Evolutionary conservation across 2,113 vertebrate species (phyloP), one percentile per base, ranked within the genome.

Genomic region (Entelurus aequoreus): DNA sequence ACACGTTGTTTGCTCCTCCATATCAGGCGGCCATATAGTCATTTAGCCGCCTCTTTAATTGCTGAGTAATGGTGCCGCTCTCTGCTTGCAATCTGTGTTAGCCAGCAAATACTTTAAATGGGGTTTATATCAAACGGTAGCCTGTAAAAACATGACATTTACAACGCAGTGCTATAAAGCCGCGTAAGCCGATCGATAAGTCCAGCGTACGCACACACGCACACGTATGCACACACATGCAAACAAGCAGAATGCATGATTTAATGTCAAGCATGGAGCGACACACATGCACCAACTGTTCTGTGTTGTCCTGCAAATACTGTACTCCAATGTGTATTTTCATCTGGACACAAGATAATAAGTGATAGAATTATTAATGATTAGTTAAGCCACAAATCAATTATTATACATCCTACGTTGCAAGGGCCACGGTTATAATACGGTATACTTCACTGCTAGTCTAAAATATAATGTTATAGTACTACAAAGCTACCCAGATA

Each of bases 71-170:
- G 50, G 71, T 79, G 76, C 74, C 76, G 79, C 86, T 84, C 57
- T 88, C 84, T 82, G 80, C 77, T 66, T 57, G 74, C 85, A 77
- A 80, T 79, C 77, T 84, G 78, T 86, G 87, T 87, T 83, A 75
- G 74, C 79, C 68, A 82, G 87, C 81, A 90, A 90, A 90, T 88
- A 88, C 87, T 90, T 90, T 91, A 90, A 46, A 92, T 92, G 86
- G 87, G 87, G 88, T 90, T 90, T 85, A 89, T 89, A 91, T 91
- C 88, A 90, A 91, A 91, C 88, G 86, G 75, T 77, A 82, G 78
- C 87, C 84, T 84, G 86, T 90, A 89, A 90, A 90, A 91, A 88
- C 83, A 85, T 86, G 89, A 88, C 89, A 82, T 92, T 91, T 92
- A 92, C 87, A 91, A 88, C 87, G 62, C 71, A 80, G 76, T 60